These are phyloP conservation scores for Schizopygopsis pylzovi DNA, from an alignment of 2,797 vertebrate genomes.

Conservation along the genomic window DNA sequence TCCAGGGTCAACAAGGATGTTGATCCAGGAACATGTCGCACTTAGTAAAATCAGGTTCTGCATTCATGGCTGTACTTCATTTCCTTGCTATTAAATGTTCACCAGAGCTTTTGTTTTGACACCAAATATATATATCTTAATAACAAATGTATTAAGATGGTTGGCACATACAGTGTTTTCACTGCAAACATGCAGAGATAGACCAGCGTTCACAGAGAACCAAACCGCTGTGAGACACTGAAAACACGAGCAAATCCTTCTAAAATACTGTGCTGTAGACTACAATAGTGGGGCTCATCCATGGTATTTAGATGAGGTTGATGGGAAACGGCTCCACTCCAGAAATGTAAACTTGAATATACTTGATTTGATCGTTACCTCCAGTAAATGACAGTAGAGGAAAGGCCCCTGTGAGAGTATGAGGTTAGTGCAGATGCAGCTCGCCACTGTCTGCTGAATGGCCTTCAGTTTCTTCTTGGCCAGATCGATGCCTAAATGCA, in stretches of 20 bases:
- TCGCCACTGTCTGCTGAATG: slow-evolving; percentile 94
- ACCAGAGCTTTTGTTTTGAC: background rate
- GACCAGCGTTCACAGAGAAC: background rate
- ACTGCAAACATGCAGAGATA: background rate
- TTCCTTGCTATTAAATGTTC: background rate
- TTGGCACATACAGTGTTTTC: no score
- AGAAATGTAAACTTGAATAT: background rate
- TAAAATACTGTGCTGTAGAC: background rate
- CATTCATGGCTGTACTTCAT: background rate
- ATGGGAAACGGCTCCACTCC: background rate
- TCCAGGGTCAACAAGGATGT: no score
- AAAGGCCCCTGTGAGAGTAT: slow-evolving; percentile 97
- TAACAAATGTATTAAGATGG: background rate
- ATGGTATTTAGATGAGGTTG: background rate
- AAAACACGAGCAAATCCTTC: background rate
- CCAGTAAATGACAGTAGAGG: slow-evolving; percentile 96
- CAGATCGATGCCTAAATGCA: slow-evolving; percentile 88
- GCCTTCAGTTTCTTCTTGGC: slow-evolving; percentile 93
- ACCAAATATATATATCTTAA: background rate
- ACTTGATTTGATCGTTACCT: slow-evolving; percentile 76
- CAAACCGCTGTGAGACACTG: background rate
- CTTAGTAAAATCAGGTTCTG: no score
- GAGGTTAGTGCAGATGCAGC: slow-evolving; percentile 96
- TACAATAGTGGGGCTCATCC: background rate
- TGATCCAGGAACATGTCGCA: no score